These are phyloP conservation scores for Hemiprocne comata DNA, from an alignment of 2,113 vertebrate species.

Conservation along the genomic window DNA sequence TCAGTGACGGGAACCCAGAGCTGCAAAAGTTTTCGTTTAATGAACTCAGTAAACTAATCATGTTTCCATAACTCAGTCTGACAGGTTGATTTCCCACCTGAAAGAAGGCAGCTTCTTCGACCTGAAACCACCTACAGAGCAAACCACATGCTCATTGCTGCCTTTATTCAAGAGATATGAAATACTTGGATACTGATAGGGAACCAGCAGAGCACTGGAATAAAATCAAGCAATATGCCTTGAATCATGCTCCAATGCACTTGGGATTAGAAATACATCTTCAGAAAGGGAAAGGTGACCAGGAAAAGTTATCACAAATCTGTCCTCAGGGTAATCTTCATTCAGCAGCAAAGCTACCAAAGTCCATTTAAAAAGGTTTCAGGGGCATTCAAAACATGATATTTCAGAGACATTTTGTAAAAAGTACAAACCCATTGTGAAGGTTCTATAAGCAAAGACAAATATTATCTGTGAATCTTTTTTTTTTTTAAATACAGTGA, in stretches of 20 bases:
- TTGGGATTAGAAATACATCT: conserved; percentile 57
- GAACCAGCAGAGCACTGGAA: background rate
- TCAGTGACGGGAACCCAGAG: conserved; percentile 53
- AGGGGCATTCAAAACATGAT: conserved; percentile 36
- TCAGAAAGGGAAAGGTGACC: conserved; percentile 55
- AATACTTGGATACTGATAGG: background rate
- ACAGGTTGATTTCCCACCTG: conserved; percentile 76
- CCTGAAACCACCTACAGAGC: conserved; percentile 68
- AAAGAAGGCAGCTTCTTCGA: conserved; percentile 47
- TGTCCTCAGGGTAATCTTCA: conserved; percentile 36
- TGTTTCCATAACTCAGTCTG: conserved; percentile 74
- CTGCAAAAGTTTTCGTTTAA: conserved; percentile 70
- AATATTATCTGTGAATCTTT: background rate
- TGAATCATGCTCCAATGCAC: conserved; percentile 22
- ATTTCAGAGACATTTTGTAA: conserved; percentile 42
- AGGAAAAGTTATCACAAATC: conserved; percentile 49
- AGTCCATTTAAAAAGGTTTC: conserved; percentile 43
- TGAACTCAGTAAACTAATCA: conserved; percentile 77
- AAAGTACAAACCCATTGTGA: conserved; percentile 30
- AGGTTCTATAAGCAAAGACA: conserved; percentile 59
- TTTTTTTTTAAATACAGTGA: background rate
- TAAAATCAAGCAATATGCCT: conserved; percentile 20
- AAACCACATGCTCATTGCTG: conserved; percentile 44
- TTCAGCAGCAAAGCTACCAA: conserved; percentile 38
- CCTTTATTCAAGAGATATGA: background rate